Evolutionary conservation across 2,888 invertebrate genomes (phyloP), one percentile per base, ranked within the genome.

Genomic region (Villa cingulata): DNA sequence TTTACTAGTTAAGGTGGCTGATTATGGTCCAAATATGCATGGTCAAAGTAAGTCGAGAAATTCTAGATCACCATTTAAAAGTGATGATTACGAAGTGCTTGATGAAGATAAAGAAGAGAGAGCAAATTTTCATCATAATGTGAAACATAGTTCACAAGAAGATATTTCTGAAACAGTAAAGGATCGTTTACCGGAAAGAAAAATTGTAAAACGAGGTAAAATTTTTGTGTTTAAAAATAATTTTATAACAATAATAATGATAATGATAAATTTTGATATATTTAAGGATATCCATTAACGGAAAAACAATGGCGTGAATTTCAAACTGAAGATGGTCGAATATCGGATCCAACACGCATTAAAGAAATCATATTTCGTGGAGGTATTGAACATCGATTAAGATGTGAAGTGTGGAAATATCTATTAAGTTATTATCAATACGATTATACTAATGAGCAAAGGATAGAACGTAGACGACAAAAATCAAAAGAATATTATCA

Each of bases 361-460:
- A 87, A 83, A 64, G 80, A 85, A 59, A 78, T 87, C 41, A 86
- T 98, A 60, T 97, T 95, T 66, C 81, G 85, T 71, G 96, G 96
- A 61, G 94, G 94, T 44, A 77, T 94, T 19, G 79, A 80, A 14
- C 80, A 80, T 48, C 73, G 77, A 4, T 73, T 94, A 52, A 74
- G 94, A 16, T 73, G 76, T 16, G 86, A 87, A 57, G 88, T 92
- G 0, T 98, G 97, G 97, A 96, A 95, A 65, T 96, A 86, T 66
- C 74, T 98, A 4, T 73, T 98, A 0, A 86, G 86, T 56, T 94
- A 88, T 63, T 83, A 84, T 61, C 81, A 83, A 0, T 95, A 92
- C 91, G 73, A 81, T 51, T 83, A 85, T 56, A 86, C 86, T 0
- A 74, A 77, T 44, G 65, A 74, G 14, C 81, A 89, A 58, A 74